Conservation (phyloP, 2,888 invertebrate species). For the Perizoma flavofasciatum region DNA sequence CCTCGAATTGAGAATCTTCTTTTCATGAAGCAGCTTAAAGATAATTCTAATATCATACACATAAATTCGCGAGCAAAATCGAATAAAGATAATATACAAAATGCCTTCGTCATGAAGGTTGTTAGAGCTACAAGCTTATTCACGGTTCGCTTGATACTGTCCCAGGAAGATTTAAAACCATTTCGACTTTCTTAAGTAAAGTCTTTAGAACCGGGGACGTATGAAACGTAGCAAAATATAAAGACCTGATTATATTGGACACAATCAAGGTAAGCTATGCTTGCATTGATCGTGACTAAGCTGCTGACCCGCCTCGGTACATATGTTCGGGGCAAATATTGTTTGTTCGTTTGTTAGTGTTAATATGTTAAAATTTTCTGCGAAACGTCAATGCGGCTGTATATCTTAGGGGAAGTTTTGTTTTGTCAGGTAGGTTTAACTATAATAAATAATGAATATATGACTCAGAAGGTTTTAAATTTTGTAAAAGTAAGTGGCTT, state of each 20-base stretch:
- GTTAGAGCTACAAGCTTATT: slow-evolving; percentile 37
- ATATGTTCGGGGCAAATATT: not conserved
- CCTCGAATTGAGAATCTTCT: too few species aligned
- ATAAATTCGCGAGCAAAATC: slow-evolving; percentile 23
- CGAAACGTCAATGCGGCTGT: too few species aligned
- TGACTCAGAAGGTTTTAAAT: too few species aligned
- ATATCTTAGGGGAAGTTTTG: too few species aligned
- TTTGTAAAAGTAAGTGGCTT: too few species aligned
- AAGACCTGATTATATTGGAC: slow-evolving; percentile 29
- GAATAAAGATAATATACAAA: slow-evolving; percentile 37
- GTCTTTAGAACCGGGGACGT: slow-evolving; percentile 20
- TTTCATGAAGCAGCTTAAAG: too few species aligned
- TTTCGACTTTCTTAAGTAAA: slow-evolving; percentile 28
- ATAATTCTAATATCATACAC: not conserved
- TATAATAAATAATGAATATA: too few species aligned
- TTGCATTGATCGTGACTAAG: not conserved
- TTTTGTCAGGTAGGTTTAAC: too few species aligned
- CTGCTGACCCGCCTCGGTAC: not conserved
- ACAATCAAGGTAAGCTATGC: slow-evolving; percentile 17
- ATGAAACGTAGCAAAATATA: slow-evolving; percentile 27
- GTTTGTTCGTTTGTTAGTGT: too few species aligned
- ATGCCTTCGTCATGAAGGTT: slow-evolving; percentile 38
- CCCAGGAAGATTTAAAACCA: slow-evolving; percentile 37
- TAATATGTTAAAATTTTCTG: too few species aligned
- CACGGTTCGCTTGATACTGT: slow-evolving; percentile 41